Base-by-base conservation (phyloP, 2,797 vertebrate species). In the Spizella passerina region DNA sequence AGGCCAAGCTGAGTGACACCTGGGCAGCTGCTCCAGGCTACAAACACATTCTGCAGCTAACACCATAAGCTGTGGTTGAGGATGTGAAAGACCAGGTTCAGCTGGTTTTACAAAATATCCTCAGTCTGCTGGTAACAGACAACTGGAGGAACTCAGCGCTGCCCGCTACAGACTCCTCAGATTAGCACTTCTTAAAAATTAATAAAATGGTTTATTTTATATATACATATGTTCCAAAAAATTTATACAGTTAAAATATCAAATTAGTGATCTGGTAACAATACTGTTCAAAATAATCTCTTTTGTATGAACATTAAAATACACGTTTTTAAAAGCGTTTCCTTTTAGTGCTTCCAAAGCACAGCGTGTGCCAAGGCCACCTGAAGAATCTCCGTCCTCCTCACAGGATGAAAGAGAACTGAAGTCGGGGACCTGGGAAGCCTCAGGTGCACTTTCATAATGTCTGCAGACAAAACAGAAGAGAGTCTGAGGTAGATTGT, bases 271-370 rank as follows among this genome's bases (percentile, higher is more conserved):
- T 99, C 98, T 98, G 98, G 98, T 98, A 99, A 98, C 98, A 99
- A 99, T 98, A 98, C 97, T 97, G 98, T 98, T 98, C 98, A 99
- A 99, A 99, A 99, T 99, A 99, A 98, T 99, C 98, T 98, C 97
- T 97, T 98, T 98, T 96, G 97, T 99, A 99, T 98, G 98, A 99
- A 99, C 98, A 98, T 98, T 98, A 98, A 98, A 98, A 99, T 98
- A 98, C 98, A 97, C 96, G 97, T 98, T 93, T 95, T 98, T 96
- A 97, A 98, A 98, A 98, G 88, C 93, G 94, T 94, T 92, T 97
- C 94, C 96, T 98, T 98, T 96, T 96, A 97, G 97, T 97, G 97
- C 96, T 98, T 98, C 98, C 98, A 98, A 98, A 98, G 98, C 97
- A 98, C 98, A 98, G 96, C 97, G 97, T 97, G 93, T 96, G 92